Conservation (phyloP, 2,888 invertebrate species). For the Drosophila rubida region DNA sequence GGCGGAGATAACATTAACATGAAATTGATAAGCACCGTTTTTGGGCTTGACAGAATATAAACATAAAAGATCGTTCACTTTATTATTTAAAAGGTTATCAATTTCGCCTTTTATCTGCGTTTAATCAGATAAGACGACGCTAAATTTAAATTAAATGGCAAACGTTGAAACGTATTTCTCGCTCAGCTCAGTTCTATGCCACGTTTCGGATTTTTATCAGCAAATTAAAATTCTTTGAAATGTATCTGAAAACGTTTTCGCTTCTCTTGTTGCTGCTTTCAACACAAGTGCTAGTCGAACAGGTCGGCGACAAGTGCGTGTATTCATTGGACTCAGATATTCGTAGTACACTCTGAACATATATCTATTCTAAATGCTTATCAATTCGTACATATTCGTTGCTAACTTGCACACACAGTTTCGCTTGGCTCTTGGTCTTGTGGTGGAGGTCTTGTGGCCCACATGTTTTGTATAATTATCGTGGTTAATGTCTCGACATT, state of each 20-base stretch:
- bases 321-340: slow-evolving; percentile 37
- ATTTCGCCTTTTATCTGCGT: slow-evolving; percentile 59
- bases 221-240: slow-evolving; percentile 26
- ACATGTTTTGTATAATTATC: slow-evolving; percentile 79
- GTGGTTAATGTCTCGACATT: slow-evolving; percentile 74
- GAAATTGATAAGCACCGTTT: slow-evolving; percentile 53
- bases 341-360: slow-evolving; percentile 14
- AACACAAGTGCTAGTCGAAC: background rate
- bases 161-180: slow-evolving; percentile 14
- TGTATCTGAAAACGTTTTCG: slow-evolving; percentile 27
- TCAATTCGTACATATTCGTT: slow-evolving; percentile 42
- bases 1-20: slow-evolving; percentile 55
- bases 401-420: slow-evolving; percentile 23
- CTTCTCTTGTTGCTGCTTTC: too few species aligned
- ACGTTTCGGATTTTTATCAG: slow-evolving; percentile 22
- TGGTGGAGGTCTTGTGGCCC: slow-evolving; percentile 47
- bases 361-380: slow-evolving; percentile 61
- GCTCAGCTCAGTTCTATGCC: slow-evolving; percentile 2
- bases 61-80: slow-evolving; percentile 65
- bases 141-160: slow-evolving; percentile 41
- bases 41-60: slow-evolving; percentile 45
- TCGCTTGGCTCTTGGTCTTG: too few species aligned
- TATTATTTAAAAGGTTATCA: slow-evolving; percentile 72
- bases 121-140: slow-evolving; percentile 50
- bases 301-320: background rate